These are phyloP conservation scores for Falco biarmicus DNA, from an alignment of 2,797 vertebrate species.

Conservation along the genomic window DNA sequence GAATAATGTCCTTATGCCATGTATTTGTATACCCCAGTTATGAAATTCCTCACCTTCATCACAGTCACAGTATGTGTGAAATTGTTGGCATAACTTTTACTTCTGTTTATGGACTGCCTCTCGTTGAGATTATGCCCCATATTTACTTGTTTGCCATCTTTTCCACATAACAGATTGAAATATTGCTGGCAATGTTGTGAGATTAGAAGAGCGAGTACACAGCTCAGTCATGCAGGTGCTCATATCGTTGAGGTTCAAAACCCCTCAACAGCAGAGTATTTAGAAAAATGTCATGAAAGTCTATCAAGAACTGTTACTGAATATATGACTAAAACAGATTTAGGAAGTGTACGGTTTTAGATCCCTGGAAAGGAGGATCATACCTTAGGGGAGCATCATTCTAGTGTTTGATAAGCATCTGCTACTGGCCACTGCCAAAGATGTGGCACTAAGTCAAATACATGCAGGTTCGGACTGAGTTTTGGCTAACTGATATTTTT, in stretches of 20 bases:
- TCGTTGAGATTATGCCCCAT: not conserved
- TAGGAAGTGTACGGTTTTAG: not conserved
- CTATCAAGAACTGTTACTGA: not conserved
- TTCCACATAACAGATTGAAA: not conserved
- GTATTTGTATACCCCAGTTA: not conserved
- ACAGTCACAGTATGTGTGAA: not conserved
- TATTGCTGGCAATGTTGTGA: not conserved
- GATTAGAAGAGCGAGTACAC: not conserved
- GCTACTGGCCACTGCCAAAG: not conserved
- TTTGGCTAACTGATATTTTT: not conserved
- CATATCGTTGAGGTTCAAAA: not conserved
- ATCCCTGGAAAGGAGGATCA: not conserved
- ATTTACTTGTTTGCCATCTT: not conserved
- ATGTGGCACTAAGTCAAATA: not conserved
- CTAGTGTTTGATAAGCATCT: not conserved
- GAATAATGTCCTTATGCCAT: not conserved
- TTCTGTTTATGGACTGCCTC: not conserved
- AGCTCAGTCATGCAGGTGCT: not conserved
- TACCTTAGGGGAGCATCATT: rapidly evolving
- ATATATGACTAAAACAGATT: not conserved
- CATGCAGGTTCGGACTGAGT: rapidly evolving
- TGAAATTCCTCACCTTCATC: not conserved
- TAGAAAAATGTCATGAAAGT: not conserved
- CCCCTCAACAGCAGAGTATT: rapidly evolving
- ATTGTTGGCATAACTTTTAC: not conserved